phyloP scores from a whole-genome alignment of 2,888 invertebrate species.

The Rhyacophila evoluta region DNA sequence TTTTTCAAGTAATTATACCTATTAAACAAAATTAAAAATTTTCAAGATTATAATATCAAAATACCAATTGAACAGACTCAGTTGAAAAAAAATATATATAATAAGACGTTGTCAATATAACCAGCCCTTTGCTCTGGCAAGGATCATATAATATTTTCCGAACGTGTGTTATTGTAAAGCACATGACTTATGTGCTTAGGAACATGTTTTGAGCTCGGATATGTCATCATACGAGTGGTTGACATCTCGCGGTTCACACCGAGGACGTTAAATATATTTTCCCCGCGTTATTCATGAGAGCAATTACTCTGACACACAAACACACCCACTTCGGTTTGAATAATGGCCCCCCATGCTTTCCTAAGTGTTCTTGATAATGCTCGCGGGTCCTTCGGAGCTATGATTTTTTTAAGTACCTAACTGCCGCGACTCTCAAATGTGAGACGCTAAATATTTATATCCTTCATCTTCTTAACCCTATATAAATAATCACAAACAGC shows the following conservation, averaged over 20 bases:
- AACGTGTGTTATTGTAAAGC: neutral
- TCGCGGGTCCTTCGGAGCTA: neutral
- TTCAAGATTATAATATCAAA: too few species aligned
- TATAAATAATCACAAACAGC: too few species aligned
- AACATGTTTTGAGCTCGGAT: neutral
- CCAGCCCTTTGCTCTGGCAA: neutral
- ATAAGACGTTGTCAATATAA: too few species aligned
- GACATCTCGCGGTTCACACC: constrained; percentile 15
- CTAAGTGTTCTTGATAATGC: constrained; percentile 23
- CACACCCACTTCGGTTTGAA: constrained; percentile 45
- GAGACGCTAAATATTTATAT: too few species aligned
- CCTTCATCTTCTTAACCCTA: too few species aligned
- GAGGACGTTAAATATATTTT: constrained; percentile 8
- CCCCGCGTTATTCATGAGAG: constrained; percentile 30
- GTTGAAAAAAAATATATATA: too few species aligned
- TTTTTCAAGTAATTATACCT: too few species aligned
- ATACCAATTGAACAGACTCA: too few species aligned
- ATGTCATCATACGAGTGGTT: constrained; percentile 8
- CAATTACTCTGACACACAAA: constrained; percentile 38
- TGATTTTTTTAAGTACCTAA: neutral
- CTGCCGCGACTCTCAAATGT: too few species aligned
- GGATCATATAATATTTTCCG: neutral
- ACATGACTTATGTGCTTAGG: neutral
- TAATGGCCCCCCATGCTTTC: constrained; percentile 35
- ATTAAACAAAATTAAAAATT: too few species aligned